Percentiles rank a stretch among this genome's conserved stretches.
phyloP scores from a whole-genome alignment of 2,797 vertebrate genomes.

The Allobates femoralis region DNA sequence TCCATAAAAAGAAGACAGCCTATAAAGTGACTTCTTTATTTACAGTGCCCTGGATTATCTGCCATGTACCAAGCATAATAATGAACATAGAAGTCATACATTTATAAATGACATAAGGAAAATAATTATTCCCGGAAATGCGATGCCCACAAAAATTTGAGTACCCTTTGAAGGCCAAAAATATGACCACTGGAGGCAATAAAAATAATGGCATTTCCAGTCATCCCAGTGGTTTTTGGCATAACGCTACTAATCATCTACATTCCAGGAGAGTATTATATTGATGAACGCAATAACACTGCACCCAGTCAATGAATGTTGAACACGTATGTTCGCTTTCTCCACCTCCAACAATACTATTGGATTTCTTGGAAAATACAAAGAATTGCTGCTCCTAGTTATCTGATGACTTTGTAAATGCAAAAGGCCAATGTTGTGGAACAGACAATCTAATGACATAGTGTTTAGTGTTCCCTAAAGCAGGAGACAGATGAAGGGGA shows the following conservation, averaged over 20 bases:
- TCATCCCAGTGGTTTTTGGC: not conserved
- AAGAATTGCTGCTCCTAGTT: slow-evolving; percentile 74
- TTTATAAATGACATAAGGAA: not conserved
- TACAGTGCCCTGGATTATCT: slow-evolving; percentile 10
- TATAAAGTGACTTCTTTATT: slow-evolving; percentile 21
- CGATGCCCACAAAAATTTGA: not conserved
- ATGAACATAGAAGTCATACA: not conserved
- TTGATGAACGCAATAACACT: not conserved
- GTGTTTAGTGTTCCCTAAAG: slow-evolving; percentile 88
- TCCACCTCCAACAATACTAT: slow-evolving; percentile 72
- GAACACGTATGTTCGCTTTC: not conserved
- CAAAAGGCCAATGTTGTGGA: slow-evolving; percentile 81
- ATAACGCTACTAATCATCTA: not conserved
- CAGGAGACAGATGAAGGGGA: slow-evolving; percentile 85
- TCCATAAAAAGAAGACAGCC: slow-evolving; percentile 29
- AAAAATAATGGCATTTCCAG: not conserved
- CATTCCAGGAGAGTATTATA: not conserved
- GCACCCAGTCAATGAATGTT: slow-evolving; percentile 1
- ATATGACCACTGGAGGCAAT: not conserved
- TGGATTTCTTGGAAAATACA: slow-evolving; percentile 79
- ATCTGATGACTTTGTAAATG: slow-evolving; percentile 86
- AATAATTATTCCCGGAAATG: not conserved
- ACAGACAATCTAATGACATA: slow-evolving; percentile 85
- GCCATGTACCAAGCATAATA: slow-evolving; percentile 39
- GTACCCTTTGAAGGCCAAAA: not conserved